Base-by-base conservation (phyloP, 2,113 vertebrate species). In the Irena cyanogastra region DNA sequence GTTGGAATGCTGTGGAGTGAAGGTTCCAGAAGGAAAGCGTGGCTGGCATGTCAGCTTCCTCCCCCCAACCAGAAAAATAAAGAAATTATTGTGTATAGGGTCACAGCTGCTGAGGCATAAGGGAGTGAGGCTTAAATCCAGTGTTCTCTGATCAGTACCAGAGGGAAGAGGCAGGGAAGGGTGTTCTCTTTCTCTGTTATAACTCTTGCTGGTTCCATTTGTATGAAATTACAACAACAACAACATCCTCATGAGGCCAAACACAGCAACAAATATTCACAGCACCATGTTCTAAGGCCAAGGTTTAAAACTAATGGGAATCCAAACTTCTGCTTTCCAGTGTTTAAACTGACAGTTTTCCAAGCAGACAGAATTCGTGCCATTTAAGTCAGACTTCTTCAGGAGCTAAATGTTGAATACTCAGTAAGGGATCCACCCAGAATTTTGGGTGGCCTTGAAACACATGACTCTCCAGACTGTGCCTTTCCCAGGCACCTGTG, bases 1-100 rank as follows among this genome's bases (percentile, higher is more conserved):
- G 7, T 6, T 52, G 59, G 44, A 45, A 68, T 39, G 24, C 27
- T 86, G 23, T 61, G 16, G n/a, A 65, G 31, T 33, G 39, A 49
- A n/a, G 19, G 9, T 50, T 68, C 19, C 30, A 30, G 30, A 50
- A 30, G 12, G 23, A 80, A 84, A 60, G 60, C 21, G 39, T 5
- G 7, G 5, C 49, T 56, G 10, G 3, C 3, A 2, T 50, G 54
- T 54, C 33, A 83, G 2, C 10, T 35, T 7, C 3, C 5, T 30
- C 8, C 23, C 8, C 76, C 13, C 68, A 18, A 22, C 11, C 3
- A 14, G 16, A 63, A 91, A 72, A 69, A 41, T 14, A 56, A 56
- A 16, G 16, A 19, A 14, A 0, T 2, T 9, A 52, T 21, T 24
- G 5, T 57, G 11, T 59, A 71, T 8, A 24, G 11, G 1, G 5